phyloP scores from a whole-genome alignment of 2,113 vertebrate species.

The Labeo catla region DNA sequence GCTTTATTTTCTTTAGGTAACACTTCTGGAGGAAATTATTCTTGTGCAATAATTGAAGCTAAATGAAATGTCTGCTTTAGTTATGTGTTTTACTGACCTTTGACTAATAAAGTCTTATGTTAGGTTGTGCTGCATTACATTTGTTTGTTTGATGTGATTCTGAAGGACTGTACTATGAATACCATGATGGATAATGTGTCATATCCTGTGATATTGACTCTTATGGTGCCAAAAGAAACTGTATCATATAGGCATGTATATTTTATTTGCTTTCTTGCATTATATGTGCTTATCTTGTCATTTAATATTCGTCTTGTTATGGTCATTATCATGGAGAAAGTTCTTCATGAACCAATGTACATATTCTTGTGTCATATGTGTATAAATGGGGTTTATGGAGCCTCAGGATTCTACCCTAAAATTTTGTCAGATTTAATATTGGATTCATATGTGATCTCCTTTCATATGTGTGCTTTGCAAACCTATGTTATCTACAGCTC shows the following conservation, averaged over 20 bases:
- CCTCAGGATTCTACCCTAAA: constrained; percentile 48
- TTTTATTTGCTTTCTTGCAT: constrained; percentile 24
- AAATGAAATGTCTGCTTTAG: neutral
- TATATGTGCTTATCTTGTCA: constrained; percentile 26
- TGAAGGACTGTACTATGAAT: neutral
- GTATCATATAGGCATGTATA: constrained; percentile 16
- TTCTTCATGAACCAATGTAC: constrained; percentile 49
- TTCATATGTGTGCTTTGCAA: constrained; percentile 33
- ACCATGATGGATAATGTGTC: constrained; percentile 16
- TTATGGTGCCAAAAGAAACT: constrained; percentile 34
- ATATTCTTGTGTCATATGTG: constrained; percentile 48
- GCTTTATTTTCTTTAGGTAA: neutral
- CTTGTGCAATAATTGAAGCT: neutral
- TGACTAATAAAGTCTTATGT: neutral
- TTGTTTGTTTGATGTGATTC: neutral
- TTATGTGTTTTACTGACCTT: neutral
- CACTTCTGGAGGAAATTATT: too few relatives aligned
- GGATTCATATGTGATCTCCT: constrained; percentile 36
- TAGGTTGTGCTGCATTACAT: neutral
- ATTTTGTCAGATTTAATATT: constrained; percentile 25
- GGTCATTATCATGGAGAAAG: constrained; percentile 33
- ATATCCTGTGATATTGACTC: constrained; percentile 16
- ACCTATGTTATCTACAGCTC: constrained; percentile 45
- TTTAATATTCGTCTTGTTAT: constrained; percentile 28
- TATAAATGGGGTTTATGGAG: constrained; percentile 43